phyloP scores from a whole-genome alignment of 2,113 vertebrate genomes.

The Chionodraco myersi region DNA sequence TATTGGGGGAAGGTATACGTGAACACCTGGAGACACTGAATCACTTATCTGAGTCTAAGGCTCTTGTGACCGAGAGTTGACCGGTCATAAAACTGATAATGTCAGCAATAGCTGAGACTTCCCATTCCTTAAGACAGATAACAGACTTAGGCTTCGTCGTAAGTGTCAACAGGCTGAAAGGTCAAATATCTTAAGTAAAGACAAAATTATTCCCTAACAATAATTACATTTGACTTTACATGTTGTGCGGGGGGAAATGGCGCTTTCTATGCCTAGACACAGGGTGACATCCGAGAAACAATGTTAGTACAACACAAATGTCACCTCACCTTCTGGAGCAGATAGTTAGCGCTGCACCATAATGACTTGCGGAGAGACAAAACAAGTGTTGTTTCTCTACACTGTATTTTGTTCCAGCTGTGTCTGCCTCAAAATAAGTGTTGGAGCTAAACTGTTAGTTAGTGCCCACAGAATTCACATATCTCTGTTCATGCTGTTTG shows the following conservation, averaged over 20 bases:
- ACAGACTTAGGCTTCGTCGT: no score
- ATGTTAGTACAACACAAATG: conserved; percentile 53
- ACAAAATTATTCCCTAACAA: no score
- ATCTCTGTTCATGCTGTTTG: conserved; percentile 31
- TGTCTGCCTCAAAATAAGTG: conserved; percentile 65
- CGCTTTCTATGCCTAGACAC: conserved; percentile 42
- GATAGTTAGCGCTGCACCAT: conserved; percentile 55
- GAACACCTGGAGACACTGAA: no score
- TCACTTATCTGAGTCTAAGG: no score
- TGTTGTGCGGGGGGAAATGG: background rate
- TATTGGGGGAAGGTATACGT: no score
- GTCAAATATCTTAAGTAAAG: no score
- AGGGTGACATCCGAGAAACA: conserved; percentile 54
- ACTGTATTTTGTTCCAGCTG: conserved; percentile 61
- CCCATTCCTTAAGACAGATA: no score
- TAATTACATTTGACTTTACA: conserved; percentile 34
- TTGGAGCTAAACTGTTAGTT: conserved; percentile 43
- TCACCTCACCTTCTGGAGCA: conserved; percentile 51
- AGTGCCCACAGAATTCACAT: conserved; percentile 55
- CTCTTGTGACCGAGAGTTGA: no score
- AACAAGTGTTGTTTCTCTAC: conserved; percentile 47
- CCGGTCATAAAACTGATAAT: no score
- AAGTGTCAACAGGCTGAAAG: no score
- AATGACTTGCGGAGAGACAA: conserved; percentile 56
- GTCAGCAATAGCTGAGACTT: no score